Evolutionary conservation across 2,888 invertebrate species (phyloP), one percentile per base, ranked within the genome.

Genomic region (Doris montereyensis): DNA sequence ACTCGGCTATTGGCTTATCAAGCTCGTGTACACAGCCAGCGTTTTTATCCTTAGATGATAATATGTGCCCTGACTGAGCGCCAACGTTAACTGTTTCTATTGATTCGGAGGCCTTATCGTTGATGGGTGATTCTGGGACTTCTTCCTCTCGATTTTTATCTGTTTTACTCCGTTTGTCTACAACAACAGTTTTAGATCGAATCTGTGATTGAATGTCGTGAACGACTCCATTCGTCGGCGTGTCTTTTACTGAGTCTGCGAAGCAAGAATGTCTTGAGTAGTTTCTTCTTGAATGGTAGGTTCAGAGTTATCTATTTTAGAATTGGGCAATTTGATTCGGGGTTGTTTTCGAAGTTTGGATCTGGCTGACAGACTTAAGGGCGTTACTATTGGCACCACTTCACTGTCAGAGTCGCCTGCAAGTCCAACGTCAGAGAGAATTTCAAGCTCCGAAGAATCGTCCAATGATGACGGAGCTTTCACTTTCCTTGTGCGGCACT

Each of bases 261-360:
- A n/a, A n/a, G n/a, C n/a, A n/a, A 76, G 67, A 52, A 76, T n/a
- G 21, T 76, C 76, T 30, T 76, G 76, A 2, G 67, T 52, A 10
- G 76, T 76, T 28, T 76, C 76, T 52, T 76, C 76, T 28, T 67
- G 30, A 10, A 76, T 76, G 10, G 76, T 67, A 26, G 76, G 67
- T 67, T 76, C 67, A 26, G 13, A n/a, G 30, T 32, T 26, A 28
- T 68, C 68, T 28, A 41, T 28, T 28, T 76, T 68, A 5, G 62
- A 26, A 35, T 32, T 67, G 0, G 76, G 67, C 2, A 76, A 26
- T 30, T 68, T 67, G 30, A 76, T 76, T 28, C 68, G 10, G 1
- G 76, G 76, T 52, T 76, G 35, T 62, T 68, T 67, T 21, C 30
- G 57, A 10, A 68, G 1, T 41, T 76, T 76, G 8, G 28, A 26